These are phyloP conservation scores for Mionectes olivaceus DNA, from an alignment of 2,797 vertebrate genomes.

Conservation along the genomic window DNA sequence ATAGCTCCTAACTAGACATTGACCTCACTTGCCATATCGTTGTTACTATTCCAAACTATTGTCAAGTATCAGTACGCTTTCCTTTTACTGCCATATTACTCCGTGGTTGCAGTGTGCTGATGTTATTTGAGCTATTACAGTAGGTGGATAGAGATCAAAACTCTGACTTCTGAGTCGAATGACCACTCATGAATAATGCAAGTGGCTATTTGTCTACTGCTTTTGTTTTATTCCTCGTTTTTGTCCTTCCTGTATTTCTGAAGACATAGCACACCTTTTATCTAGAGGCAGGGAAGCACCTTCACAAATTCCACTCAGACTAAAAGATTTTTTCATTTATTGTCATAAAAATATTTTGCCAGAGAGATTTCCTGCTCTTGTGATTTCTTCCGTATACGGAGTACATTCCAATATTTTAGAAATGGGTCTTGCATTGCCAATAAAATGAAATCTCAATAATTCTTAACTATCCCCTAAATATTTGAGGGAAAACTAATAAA, in stretches of 20 bases:
- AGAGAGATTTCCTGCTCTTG: background rate
- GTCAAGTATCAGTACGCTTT: background rate
- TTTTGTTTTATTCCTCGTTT: background rate
- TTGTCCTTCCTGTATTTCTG: background rate
- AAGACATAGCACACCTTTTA: background rate
- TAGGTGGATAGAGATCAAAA: background rate
- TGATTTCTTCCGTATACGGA: background rate
- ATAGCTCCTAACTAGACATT: background rate
- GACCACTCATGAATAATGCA: background rate
- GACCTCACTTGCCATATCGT: background rate
- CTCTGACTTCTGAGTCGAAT: background rate
- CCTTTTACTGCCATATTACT: background rate
- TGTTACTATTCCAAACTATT: background rate
- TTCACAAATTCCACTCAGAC: background rate
- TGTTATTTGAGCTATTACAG: background rate
- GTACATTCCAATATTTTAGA: background rate
- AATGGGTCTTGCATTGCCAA: background rate
- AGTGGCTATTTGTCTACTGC: background rate
- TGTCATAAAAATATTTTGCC: background rate
- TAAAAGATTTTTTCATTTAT: background rate
- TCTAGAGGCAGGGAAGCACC: background rate
- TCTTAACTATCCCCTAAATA: background rate
- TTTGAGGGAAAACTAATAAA: conserved; percentile 27
- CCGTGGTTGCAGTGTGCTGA: background rate
- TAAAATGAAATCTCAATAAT: conserved; percentile 27